phyloP scores from a whole-genome alignment of 2,888 invertebrate species.

The Pediacus dermestoides region DNA sequence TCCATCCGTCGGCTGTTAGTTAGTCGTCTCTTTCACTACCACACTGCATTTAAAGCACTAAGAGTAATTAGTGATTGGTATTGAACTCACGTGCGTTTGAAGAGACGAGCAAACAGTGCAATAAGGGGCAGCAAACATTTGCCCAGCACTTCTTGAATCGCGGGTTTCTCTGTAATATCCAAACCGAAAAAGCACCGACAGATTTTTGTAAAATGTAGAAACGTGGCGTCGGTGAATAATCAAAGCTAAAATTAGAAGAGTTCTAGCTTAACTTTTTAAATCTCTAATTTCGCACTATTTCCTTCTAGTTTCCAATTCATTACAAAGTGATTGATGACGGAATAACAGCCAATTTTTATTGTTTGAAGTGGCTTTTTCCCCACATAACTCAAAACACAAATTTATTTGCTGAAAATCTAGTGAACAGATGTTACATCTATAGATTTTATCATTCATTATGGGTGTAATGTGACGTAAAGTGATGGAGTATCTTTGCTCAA shows the following conservation, averaged over 20 bases:
- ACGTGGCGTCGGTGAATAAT: no score
- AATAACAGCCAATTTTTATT: slow-evolving; percentile 13
- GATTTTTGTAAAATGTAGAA: no score
- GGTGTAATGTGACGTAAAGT: slow-evolving; percentile 37
- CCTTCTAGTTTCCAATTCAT: no score
- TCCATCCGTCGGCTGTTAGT: no score
- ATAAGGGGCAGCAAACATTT: slow-evolving; percentile 47
- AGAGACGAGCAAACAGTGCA: slow-evolving; percentile 40
- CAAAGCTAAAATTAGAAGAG: no score
- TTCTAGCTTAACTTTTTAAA: no score
- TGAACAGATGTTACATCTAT: slow-evolving; percentile 38
- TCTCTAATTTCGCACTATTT: no score
- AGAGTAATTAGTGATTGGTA: slow-evolving; percentile 40
- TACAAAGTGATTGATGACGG: no score
- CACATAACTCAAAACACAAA: slow-evolving; percentile 18
- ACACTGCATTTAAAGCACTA: no score
- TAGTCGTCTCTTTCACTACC: no score
- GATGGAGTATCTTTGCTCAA: slow-evolving; percentile 35
- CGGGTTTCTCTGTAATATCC: slow-evolving; percentile 35
- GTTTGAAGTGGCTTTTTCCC: slow-evolving; percentile 15
- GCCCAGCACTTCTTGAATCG: slow-evolving; percentile 43
- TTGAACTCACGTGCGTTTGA: slow-evolving; percentile 38
- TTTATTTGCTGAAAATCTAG: slow-evolving; percentile 34
- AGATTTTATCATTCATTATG: slow-evolving; percentile 37
- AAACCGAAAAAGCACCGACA: no score